Evolutionary conservation across 2,888 invertebrate genomes (phyloP), one percentile per base, ranked within the genome.

Genomic region (Artemia sinica): DNA sequence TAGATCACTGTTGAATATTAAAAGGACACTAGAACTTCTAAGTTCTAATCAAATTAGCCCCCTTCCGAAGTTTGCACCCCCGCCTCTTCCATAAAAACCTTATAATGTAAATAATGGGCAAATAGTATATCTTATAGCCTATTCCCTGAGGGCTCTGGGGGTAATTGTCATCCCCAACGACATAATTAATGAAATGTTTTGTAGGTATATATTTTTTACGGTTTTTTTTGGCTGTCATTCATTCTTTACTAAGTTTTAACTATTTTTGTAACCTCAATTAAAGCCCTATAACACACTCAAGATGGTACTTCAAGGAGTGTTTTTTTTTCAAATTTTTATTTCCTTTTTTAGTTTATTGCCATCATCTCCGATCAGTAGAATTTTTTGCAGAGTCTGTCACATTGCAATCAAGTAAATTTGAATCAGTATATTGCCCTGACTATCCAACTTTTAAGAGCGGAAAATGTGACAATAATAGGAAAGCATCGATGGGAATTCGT

Each of bases 311-410:
- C 10, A 58, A 18, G 63, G 63, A n/a, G n/a, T 28, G 8, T 58
- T 58, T 1, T 7, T 14, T 14, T 8, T 10, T 8, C 1, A 10
- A 58, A 58, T 58, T 1, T n/a, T 11, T 41, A 5, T 41, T 41
- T 41, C 3, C 1, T 58, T 18, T 58, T 58, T 58, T 58, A 58
- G 63, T 58, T 10, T 58, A 58, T 28, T 58, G 63, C 10, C 63
- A 58, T 28, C 63, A 58, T 28, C 28, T 58, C 14, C 63, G 63
- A 28, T n/a, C 63, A 58, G 63, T 58, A 18, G 63, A 58, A 28
- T 58, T 58, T 58, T 58, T 58, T 28, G n/a, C 28, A n/a, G 63
- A 58, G 63, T 18, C 14, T 8, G 63, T 58, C n/a, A n/a, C 14
- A 58, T 9, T n/a, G 11, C n/a, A 58, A 9, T 58, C 63, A 8